Base-by-base conservation (phyloP, 64 coral and sea anemone genomes). In the Stichodactyla helianthus region DNA sequence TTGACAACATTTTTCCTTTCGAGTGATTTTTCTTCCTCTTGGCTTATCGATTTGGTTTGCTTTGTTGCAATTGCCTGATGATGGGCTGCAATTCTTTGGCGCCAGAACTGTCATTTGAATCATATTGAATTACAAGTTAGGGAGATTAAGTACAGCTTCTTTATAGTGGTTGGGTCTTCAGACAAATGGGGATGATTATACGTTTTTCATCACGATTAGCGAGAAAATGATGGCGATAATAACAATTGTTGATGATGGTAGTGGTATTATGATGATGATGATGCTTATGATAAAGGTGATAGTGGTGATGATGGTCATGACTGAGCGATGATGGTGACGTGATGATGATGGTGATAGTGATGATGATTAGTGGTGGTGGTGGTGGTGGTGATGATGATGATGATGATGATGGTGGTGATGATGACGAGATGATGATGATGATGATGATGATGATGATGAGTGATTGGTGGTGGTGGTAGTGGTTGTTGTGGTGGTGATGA, bases 1-100 rank as follows among this genome's bases (percentile, higher is more conserved):
- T 15, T 84, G 78, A 26, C 94, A 97, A 55, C 94, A 97, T 82
- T 27, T 82, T 11, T 84, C 85, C 68, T 89, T 93, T 62, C 88
- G 88, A 17, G 77, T 87, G 16, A 71, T 58, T 52, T 86, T 91
- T 58, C 83, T 84, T 84, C 35, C 9, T 23, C 50, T 58, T 60
- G 54, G 83, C 28, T 52, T 54, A 6, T 54, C 20, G 83, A 84
- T 23, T 60, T 84, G 55, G 59, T 60, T 60, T 59, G 14, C 56
- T 23, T 61, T 84, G 52, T 74, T 23, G 27, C 68, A 74, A 5
- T 7, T 19, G 4, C 8, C 23, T 27, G 68, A 74, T 14, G 68
- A 35, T 28, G 68, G 68, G 0, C 12, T 74, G 68, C 68, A 74
- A 1, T 10, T 74, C 11, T 74, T 74, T 10, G 26, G 23, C 35